Percentiles rank a stretch among this genome's conserved stretches.
Evolutionary conservation across 2,113 vertebrate species (phyloP).

Genomic region (Rhinichthys klamathensis): DNA sequence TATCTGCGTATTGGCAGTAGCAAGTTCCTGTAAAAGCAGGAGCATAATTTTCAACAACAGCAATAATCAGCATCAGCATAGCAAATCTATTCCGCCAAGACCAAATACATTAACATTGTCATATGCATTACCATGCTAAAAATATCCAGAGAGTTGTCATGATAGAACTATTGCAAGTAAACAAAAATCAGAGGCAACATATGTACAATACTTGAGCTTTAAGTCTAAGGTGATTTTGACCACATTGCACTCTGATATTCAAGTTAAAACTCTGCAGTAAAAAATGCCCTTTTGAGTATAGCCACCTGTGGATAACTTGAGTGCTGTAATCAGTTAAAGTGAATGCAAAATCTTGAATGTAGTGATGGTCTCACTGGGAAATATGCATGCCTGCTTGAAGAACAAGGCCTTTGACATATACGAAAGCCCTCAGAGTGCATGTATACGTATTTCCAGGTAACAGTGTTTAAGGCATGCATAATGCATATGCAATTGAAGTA

Average conservation of each 20-base stretch:
- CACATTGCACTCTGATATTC: background rate
- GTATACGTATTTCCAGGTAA: background rate
- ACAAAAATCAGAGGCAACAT: background rate
- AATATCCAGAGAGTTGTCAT: too few relatives aligned
- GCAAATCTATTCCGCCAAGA: too few relatives aligned
- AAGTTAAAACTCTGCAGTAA: background rate
- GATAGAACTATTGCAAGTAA: background rate
- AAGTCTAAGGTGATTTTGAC: too few relatives aligned
- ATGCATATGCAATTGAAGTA: slow-evolving; percentile 19
- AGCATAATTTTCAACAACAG: too few relatives aligned
- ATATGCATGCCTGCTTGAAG: background rate
- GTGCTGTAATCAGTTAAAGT: slow-evolving; percentile 28
- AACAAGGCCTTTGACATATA: slow-evolving; percentile 13
- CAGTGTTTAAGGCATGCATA: background rate
- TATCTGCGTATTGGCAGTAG: too few relatives aligned
- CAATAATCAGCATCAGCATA: too few relatives aligned
- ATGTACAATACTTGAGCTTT: background rate
- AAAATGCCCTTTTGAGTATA: slow-evolving; percentile 13
- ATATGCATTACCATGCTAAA: too few relatives aligned
- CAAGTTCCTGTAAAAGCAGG: too few relatives aligned
- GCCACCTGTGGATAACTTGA: slow-evolving; percentile 20
- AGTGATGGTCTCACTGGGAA: background rate
- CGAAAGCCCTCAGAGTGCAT: background rate
- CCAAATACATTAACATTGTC: too few relatives aligned
- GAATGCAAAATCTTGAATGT: slow-evolving; percentile 19